phyloP scores from a whole-genome alignment of 2,888 invertebrate genomes.

The Drosophila austrosaltans region DNA sequence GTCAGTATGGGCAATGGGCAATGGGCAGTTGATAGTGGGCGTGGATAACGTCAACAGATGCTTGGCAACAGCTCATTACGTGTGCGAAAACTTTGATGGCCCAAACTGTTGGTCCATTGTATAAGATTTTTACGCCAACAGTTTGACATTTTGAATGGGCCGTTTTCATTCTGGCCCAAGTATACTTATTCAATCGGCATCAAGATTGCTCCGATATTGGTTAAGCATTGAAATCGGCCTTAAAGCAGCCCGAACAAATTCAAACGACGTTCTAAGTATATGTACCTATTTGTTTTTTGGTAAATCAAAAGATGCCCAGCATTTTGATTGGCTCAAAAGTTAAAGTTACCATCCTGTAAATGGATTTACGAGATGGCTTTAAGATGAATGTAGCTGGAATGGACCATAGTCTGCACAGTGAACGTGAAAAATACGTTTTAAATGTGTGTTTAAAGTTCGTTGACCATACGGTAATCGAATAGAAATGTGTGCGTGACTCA shows the following conservation, averaged over 20 bases:
- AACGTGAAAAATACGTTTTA: slow-evolving; percentile 49
- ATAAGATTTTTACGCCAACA: slow-evolving; percentile 31
- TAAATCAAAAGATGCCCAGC: neutral
- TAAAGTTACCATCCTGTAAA: neutral
- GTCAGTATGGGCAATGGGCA: no score
- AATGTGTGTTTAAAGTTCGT: slow-evolving; percentile 54
- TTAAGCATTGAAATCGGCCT: slow-evolving; percentile 1
- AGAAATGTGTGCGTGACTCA: slow-evolving; percentile 37
- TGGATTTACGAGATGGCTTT: neutral
- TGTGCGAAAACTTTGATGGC: slow-evolving; percentile 54
- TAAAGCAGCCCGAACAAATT: slow-evolving; percentile 5
- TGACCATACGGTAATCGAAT: slow-evolving; percentile 42
- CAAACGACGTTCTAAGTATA: neutral
- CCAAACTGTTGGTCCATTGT: slow-evolving; percentile 44
- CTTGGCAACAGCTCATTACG: slow-evolving; percentile 46
- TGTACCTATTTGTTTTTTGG: slow-evolving; percentile 3
- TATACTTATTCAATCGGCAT: slow-evolving; percentile 11
- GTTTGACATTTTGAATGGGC: slow-evolving; percentile 29
- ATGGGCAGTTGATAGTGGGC: neutral
- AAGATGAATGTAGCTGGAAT: neutral
- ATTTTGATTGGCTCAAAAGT: neutral
- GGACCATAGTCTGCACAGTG: neutral
- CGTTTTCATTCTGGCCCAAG: slow-evolving; percentile 20
- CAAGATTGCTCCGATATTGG: slow-evolving; percentile 5
- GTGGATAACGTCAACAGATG: slow-evolving; percentile 12